A percentile compares a stretch with the other conserved stretches of the same genome.
These are phyloP conservation scores for Pachliopta kotzebuea DNA, from an alignment of 2,888 invertebrate species.

Conservation along the genomic window DNA sequence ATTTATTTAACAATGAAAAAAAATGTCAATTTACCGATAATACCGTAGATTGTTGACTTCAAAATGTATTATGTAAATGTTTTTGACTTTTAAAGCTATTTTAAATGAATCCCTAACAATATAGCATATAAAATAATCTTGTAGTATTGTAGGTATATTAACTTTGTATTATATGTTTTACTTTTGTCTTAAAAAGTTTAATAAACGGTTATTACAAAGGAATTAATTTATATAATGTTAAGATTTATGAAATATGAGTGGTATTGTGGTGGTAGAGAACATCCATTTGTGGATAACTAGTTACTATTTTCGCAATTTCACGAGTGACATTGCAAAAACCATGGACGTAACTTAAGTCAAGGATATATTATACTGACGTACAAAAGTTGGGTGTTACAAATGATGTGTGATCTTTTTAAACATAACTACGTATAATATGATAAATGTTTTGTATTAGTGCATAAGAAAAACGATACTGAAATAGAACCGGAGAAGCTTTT, in stretches of 20 bases:
- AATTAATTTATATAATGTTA: neutral
- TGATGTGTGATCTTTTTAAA: too few species aligned
- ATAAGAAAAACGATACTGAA: neutral
- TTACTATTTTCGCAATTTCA: neutral
- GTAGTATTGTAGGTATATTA: too few species aligned
- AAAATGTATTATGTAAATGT: constrained; percentile 20
- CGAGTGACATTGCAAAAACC: neutral
- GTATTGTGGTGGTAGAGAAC: neutral
- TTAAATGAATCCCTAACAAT: too few species aligned
- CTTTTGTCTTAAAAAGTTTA: neutral
- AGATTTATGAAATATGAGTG: neutral
- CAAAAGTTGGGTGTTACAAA: neutral
- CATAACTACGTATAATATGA: too few species aligned
- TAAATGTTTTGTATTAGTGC: neutral
- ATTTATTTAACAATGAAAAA: too few species aligned
- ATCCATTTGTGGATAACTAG: neutral
- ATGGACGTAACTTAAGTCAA: neutral
- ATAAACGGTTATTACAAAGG: neutral
- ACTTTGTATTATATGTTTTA: too few species aligned
- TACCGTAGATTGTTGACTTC: neutral
- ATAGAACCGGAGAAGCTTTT: neutral
- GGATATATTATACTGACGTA: neutral
- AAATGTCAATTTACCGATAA: too few species aligned
- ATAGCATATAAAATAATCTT: too few species aligned
- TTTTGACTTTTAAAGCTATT: constrained; percentile 18